Evolutionary conservation across 2,113 vertebrate species (phyloP), one percentile per base, ranked within the genome.

Genomic region (Gambusia affinis): DNA sequence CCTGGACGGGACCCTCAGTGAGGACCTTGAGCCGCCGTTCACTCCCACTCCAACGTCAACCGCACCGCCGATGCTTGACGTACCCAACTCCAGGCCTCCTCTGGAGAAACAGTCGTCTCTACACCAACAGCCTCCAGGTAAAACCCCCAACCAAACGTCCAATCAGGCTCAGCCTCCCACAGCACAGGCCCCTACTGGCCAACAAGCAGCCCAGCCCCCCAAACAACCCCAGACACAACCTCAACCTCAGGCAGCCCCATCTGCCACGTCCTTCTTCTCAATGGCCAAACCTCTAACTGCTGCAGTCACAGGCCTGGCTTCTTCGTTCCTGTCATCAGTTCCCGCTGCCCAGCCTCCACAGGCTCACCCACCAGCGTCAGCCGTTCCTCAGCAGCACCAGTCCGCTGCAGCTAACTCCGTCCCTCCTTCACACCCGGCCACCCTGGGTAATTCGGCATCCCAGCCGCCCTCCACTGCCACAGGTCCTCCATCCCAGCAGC

Each of bases 241-340:
- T 35, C 89, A 82, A 72, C 87, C 88, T 0, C 92, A 90, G 62
- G 74, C 91, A n/a, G 86, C 82, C 47, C 88, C 79, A 7, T 92
- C 81, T 65, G 91, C 82, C 79, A 91, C 85, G 2, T 94, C 94
- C 51, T 94, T 95, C 87, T 95, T 94, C 75, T 94, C 94, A 42
- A 94, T 94, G 93, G 92, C 94, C 73, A 95, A 95, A 75, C 94
- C 94, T 37, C 75, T 95, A 19, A 93, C 94, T 17, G 93, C 93
- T 39, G 93, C 93, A 60, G 92, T 93, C 73, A 87, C 88, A 15
- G 92, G 91, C 72, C 77, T 92, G 80, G 94, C 82, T 64, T 95
- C 84, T 60, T 73, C 84, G 35, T 94, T 91, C 86, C 90, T 91
- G 70, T 93, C 88, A 44, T 93, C 86, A 31, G 87, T 89, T 70